Conservation (phyloP, 2,888 invertebrate species). For the Chaetoderma sp. region DNA sequence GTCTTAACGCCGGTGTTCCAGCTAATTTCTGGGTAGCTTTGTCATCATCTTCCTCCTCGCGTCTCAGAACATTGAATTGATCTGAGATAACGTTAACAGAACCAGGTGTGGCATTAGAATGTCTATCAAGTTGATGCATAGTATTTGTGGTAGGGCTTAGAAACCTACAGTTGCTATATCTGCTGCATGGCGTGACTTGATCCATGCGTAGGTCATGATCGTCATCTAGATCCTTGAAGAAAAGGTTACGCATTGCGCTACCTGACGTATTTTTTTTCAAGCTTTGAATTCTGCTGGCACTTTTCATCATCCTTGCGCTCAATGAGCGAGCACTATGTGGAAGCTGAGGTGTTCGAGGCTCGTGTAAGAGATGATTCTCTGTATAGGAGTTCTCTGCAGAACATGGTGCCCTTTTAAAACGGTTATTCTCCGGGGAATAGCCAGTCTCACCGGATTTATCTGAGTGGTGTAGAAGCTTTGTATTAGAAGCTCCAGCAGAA, state of each 20-base stretch:
- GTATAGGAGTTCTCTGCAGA: slow-evolving; percentile 26
- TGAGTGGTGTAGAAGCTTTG: slow-evolving; percentile 51
- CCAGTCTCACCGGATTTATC: slow-evolving; percentile 6
- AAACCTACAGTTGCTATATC: slow-evolving; percentile 17
- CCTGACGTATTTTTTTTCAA: too few species aligned
- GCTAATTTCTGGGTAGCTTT: background rate
- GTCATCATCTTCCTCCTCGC: too few species aligned
- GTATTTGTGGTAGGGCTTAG: slow-evolving; percentile 39
- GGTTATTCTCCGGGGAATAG: slow-evolving; percentile 15
- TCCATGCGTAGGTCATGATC: background rate
- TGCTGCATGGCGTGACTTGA: slow-evolving; percentile 12
- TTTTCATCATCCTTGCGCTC: slow-evolving; percentile 50
- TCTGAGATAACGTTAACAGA: background rate
- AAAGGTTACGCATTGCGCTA: too few species aligned
- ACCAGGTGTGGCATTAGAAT: slow-evolving; percentile 35
- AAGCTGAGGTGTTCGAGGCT: slow-evolving; percentile 47
- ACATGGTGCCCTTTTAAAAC: background rate
- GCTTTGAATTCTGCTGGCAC: slow-evolving; percentile 56
- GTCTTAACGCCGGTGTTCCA: background rate
- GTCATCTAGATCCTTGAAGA: background rate
- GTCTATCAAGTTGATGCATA: slow-evolving; percentile 41
- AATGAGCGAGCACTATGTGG: slow-evolving; percentile 63
- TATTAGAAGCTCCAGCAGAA: slow-evolving; percentile 62
- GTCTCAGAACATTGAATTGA: too few species aligned
- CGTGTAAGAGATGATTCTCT: too few species aligned